Evolutionary conservation across 2,113 vertebrate genomes (phyloP), one percentile per base, ranked within the genome.

Genomic region (Xiphias gladius): DNA sequence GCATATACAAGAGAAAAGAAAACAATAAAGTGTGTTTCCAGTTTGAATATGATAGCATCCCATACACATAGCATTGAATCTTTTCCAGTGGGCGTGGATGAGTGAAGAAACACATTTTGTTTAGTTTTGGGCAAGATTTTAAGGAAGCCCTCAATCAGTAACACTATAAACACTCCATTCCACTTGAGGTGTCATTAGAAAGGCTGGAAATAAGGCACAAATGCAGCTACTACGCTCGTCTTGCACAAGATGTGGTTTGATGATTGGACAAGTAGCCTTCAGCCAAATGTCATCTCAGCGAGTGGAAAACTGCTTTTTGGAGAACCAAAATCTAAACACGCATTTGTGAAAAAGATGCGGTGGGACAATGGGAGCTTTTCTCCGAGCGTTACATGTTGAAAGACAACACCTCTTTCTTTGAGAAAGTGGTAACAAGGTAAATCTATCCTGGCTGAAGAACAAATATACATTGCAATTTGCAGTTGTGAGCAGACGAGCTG

Each of bases 61-160:
- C 54, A 28, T 80, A 68, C 76, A 88, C 81, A 19, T 76, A 30
- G 6, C 69, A 84, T 80, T 86, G 80, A 88, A 71, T 73, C 79
- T 63, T 88, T 90, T 91, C 88, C 88, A 89, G 83, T 90, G 87
- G 90, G 79, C 7, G 89, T 85, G 91, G 90, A 90, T 68, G 68
- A 92, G 89, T 90, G 90, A 80, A 88, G 81, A 84, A 93, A 92
- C 86, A 92, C 86, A 86, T 92, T 94, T 84, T 94, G 92, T 95
- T 94, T 94, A 89, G 82, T 76, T 94, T 73, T 76, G 84, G 91
- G 83, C 84, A 82, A 82, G 90, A 91, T 87, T 93, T 94, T 88
- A 91, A 89, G 89, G 93, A 91, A 90, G 91, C 91, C 91, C 92
- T 92, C 91, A 94, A 94, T 94, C 92, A 91, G 91, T 89, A 73